These are phyloP conservation scores for Eleginops maclovinus DNA, from an alignment of 2,113 vertebrate genomes.

Conservation along the genomic window DNA sequence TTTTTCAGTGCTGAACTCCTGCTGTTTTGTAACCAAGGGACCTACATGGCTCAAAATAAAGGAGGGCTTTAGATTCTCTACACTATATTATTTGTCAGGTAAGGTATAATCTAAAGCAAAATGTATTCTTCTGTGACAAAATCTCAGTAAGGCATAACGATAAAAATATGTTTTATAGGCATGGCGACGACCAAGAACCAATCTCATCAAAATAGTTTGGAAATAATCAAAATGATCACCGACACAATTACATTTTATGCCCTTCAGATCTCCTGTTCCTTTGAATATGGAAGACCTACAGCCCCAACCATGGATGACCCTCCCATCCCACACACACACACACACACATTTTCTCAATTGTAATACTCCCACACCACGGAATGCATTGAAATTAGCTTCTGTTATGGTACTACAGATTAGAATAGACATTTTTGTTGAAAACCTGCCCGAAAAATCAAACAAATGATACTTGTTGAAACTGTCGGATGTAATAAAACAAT, in stretches of 20 bases:
- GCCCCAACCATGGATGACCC: conserved; percentile 6
- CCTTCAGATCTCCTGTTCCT: not conserved
- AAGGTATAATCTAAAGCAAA: conserved; percentile 8
- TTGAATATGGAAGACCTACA: conserved; percentile 12
- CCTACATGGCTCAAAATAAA: conserved; percentile 15
- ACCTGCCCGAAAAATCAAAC: conserved; percentile 12
- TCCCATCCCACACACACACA: conserved; percentile 23
- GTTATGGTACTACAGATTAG: not conserved
- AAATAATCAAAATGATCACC: conserved; percentile 15
- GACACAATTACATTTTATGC: conserved; percentile 2
- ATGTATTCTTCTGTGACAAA: conserved; percentile 9
- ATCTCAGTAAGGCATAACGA: not conserved
- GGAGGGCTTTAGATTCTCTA: not conserved
- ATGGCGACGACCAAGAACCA: not conserved
- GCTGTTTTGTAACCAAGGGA: conserved; percentile 7
- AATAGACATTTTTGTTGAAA: conserved; percentile 11
- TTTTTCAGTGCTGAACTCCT: conserved; percentile 22
- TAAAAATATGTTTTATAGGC: not conserved
- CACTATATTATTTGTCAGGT: conserved; percentile 31
- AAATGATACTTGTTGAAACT: not conserved
- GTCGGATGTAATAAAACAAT: too few species aligned
- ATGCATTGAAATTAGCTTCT: conserved; percentile 22
- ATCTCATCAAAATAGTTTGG: not conserved
- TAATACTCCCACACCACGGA: conserved; percentile 17
- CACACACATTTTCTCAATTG: not conserved